Base-by-base conservation (phyloP, 64 coral and sea anemone species). In the Pocillopora damicornis region DNA sequence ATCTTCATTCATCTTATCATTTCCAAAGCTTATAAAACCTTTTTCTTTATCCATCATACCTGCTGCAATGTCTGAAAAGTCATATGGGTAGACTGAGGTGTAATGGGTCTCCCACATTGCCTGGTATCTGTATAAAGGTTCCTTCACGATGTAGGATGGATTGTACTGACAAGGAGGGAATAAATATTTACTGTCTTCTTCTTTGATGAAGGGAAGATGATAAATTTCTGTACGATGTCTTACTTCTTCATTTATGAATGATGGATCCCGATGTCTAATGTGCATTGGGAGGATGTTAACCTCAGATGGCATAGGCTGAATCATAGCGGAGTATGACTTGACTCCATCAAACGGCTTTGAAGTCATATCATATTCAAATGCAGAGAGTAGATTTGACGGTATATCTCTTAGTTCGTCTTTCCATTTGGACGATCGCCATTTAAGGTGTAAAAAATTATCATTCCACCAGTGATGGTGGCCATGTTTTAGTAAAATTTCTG, bases 1-100 rank as follows among this genome's bases (percentile, higher is more conserved):
- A 2, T 87, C 42, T 60, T 87, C 35, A 75, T 92, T 76, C 90
- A 92, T 63, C 57, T 60, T 11, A 51, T 92, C 90, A 73, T 92
- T 92, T 22, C 90, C 90, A 87, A 91, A 79, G 83, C 74, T 86
- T 17, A 68, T 42, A 45, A 86, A 58, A 57, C 57, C 35, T 2
- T 38, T 57, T 10, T 63, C 45, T 75, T 67, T 60, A 13, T 79
- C 35, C 35, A 51, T 51, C 42, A 51, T 5, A n/a, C 56, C 35
- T 42, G 12, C 67, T 16, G 38, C 10, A 10, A 92, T 5, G 38
- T 84, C 87, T 35, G 59, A 79, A 26, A 87, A 18, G 73, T 92
- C 90, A 13, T 38, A 17, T 1, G 90, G 90, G 60, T 72, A 87
- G n/a, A 92, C 62, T 11, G 90, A 58, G 4, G 90, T 74, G 57